Evolutionary conservation across 2,888 invertebrate genomes (phyloP).

Genomic region (Acanthoscelides obtectus): DNA sequence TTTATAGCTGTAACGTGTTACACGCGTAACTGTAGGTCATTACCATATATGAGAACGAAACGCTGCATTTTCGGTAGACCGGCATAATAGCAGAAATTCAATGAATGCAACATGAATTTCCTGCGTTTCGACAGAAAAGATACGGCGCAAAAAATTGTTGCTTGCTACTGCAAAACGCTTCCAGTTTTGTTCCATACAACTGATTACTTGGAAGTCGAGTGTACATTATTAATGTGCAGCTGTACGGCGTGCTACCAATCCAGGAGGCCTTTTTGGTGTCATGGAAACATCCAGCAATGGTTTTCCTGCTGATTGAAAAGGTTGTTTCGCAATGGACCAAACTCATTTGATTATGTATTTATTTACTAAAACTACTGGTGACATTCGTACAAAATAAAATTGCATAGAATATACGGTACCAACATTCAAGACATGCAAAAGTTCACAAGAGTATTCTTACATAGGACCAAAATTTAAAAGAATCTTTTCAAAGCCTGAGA

Average conservation of each 20-base stretch:
- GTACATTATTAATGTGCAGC: not conserved
- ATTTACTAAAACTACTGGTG: too few species aligned
- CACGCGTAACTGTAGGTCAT: not conserved
- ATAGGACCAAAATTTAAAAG: too few species aligned
- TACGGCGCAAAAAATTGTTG: not conserved
- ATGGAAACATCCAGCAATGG: not conserved
- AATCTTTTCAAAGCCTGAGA: too few species aligned
- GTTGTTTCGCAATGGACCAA: too few species aligned
- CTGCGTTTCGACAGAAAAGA: not conserved
- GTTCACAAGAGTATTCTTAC: too few species aligned
- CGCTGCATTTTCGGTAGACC: not conserved
- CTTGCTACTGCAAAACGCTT: not conserved
- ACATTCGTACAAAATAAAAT: too few species aligned
- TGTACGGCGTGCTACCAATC: not conserved
- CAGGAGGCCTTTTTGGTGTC: not conserved
- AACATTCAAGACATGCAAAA: too few species aligned
- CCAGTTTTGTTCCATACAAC: not conserved
- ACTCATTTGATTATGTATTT: too few species aligned
- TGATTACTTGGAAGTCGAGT: not conserved
- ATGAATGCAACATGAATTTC: not conserved
- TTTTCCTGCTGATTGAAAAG: not conserved
- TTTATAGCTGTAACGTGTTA: not conserved
- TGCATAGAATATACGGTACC: too few species aligned
- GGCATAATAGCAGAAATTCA: not conserved
- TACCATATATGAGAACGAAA: not conserved